phyloP scores from a whole-genome alignment of 2,797 vertebrate species.

The Macroramphosus scolopax region DNA sequence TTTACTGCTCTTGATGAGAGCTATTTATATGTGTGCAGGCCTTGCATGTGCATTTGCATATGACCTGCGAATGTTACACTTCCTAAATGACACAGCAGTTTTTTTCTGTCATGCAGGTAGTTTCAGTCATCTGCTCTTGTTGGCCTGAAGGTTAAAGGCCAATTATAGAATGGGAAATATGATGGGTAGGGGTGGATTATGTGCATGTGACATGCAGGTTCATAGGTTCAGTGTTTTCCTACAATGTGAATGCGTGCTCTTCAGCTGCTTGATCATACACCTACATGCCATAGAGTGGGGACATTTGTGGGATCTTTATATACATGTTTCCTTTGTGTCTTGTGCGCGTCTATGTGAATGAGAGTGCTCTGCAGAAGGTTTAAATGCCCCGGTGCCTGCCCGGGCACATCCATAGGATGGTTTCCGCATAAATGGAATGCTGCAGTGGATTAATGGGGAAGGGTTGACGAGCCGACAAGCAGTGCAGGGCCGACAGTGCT shows the following conservation, averaged over 20 bases:
- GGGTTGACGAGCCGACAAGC: constrained; percentile 66
- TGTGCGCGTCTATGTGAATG: constrained; percentile 40
- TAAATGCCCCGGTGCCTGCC: constrained; percentile 64
- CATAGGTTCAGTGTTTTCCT: constrained; percentile 55
- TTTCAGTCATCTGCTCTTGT: constrained; percentile 19
- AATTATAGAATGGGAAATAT: constrained; percentile 36
- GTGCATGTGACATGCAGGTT: constrained; percentile 36
- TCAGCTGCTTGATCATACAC: constrained; percentile 27
- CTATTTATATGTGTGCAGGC: neutral
- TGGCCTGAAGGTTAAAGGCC: constrained; percentile 45
- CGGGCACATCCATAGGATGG: constrained; percentile 70
- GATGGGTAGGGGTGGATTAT: constrained; percentile 9
- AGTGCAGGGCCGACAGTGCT: constrained; percentile 58
- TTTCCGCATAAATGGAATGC: constrained; percentile 72
- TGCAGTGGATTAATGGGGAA: constrained; percentile 75
- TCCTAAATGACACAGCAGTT: too few species aligned
- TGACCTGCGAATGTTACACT: neutral
- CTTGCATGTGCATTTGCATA: constrained; percentile 17
- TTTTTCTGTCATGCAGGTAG: too few species aligned
- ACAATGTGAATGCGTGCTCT: constrained; percentile 16
- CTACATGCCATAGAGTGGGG: constrained; percentile 33
- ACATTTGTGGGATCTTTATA: constrained; percentile 30
- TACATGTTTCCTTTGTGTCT: constrained; percentile 48
- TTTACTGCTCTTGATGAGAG: constrained; percentile 10
- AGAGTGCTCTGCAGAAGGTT: constrained; percentile 51